These are phyloP conservation scores for Rhyzopertha dominica DNA, from an alignment of 1,140 invertebrate genomes.

Conservation along the genomic window DNA sequence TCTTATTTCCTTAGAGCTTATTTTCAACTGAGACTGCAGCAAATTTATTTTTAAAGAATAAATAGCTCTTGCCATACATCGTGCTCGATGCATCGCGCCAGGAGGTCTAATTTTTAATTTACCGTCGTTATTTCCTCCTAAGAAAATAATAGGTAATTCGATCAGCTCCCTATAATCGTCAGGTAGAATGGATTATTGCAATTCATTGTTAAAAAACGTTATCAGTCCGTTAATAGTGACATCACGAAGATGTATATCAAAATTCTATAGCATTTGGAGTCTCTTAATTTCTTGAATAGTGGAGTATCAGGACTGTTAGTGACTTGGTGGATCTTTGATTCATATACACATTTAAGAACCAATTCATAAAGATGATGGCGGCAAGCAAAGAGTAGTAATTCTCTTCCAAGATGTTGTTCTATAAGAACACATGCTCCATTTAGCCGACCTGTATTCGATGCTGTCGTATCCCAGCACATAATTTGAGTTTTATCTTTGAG, in stretches of 20 bases:
- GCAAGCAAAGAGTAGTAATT: slow-evolving; percentile 23
- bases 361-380: slow-evolving; percentile 29
- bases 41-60: slow-evolving; percentile 28
- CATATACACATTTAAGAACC: slow-evolving; percentile 25
- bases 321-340: slow-evolving; percentile 18
- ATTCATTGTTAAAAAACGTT: slow-evolving; percentile 20
- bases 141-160: slow-evolving; percentile 43
- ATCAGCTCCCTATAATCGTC: slow-evolving; percentile 45
- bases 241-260: no score
- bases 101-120: slow-evolving; percentile 40
- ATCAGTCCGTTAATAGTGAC: slow-evolving; percentile 15
- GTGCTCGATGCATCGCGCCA: slow-evolving; percentile 43
- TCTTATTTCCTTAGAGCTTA: slow-evolving; percentile 20
- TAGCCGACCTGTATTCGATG: slow-evolving; percentile 24
- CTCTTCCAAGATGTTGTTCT: slow-evolving; percentile 20
- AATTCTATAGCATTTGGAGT: slow-evolving; percentile 17
- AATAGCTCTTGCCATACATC: slow-evolving; percentile 42
- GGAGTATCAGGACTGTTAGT: slow-evolving; percentile 19
- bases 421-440: slow-evolving; percentile 20
- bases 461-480: slow-evolving; percentile 19
- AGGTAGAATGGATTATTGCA: slow-evolving; percentile 25
- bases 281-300: slow-evolving; percentile 25
- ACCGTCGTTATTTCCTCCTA: slow-evolving; percentile 37
- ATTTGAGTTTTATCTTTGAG: slow-evolving; percentile 22
- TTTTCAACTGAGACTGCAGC: slow-evolving; percentile 26